Evolutionary conservation across 2,113 vertebrate species (phyloP), one percentile per base, ranked within the genome.

Genomic region (Erythrocercus mccallii): DNA sequence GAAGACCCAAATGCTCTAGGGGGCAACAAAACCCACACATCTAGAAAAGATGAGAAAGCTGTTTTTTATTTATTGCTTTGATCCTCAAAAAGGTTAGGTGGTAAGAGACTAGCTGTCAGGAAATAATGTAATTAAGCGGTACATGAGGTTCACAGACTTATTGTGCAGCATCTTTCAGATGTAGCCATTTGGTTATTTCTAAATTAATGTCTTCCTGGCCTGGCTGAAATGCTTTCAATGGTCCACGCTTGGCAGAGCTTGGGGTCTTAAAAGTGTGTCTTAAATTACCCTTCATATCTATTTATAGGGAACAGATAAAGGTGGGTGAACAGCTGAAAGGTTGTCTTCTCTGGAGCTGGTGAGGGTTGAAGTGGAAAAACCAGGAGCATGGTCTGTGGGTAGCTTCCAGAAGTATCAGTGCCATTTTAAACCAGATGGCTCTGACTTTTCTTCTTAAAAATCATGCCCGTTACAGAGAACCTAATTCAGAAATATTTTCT

Each of bases 91-190:
- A 62, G 18, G 11, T 71, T 81, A 88, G 79, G 48, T 93, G 76
- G 30, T 81, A 93, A 69, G 45, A 88, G 45, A 72, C 14, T 95
- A 38, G 25, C 60, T 93, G 48, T 78, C 88, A 92, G 82, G 88
- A 95, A 95, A 83, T 83, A 80, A 68, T 78, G 47, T 62, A 86
- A 71, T 92, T 90, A 92, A 92, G 50, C 69, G 73, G 25, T 68
- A 30, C 28, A 33, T 66, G 61, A 94, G 45, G 60, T 86, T 88
- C 82, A 85, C 72, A 92, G 76, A 79, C 56, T 79, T 86, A 84
- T 1, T 83, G 38, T 83, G 76, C 20, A 68, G 64, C 51, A 84
- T 84, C 47, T 92, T 93, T 90, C 57, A 78, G 56, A 45, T 62
- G 35, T 31, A 69, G 35, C 35, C 33, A 10, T 57, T 35, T 70